A percentile compares a stretch with the other conserved stretches of the same genome.
Conservation (phyloP, 2,797 vertebrate genomes). For the Enteromius treurensis region DNA sequence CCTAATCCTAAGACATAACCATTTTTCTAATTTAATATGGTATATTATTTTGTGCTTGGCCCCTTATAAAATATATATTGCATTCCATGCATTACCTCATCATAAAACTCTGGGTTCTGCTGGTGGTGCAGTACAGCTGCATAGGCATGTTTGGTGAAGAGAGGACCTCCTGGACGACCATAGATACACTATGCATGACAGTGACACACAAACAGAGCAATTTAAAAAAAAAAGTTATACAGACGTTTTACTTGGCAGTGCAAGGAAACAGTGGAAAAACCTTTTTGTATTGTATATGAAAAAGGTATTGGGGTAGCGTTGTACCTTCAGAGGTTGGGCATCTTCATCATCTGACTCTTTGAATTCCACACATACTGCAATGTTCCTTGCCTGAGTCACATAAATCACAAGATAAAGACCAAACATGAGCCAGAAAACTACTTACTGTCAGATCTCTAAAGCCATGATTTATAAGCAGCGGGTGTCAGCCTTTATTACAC, state of each 20-base stretch:
- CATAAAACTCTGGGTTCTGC: conserved; percentile 97
- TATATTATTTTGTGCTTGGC: not conserved
- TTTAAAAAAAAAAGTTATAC: not conserved
- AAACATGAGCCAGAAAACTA: conserved; percentile 23
- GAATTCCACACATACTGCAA: conserved; percentile 93
- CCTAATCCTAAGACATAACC: not conserved
- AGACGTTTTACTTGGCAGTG: not conserved
- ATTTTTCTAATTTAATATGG: no score
- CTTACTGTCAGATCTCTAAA: not conserved
- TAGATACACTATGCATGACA: conserved; percentile 87
- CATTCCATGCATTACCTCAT: conserved; percentile 82
- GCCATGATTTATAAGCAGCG: not conserved
- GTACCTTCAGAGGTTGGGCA: conserved; percentile 87
- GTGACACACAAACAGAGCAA: conserved; percentile 24
- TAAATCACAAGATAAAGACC: conserved; percentile 16
- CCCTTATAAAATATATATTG: not conserved
- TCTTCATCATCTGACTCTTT: conserved; percentile 94
- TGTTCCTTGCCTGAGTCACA: conserved; percentile 89
- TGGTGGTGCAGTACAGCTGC: conserved; percentile 94
- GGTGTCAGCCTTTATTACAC: conserved; percentile 15
- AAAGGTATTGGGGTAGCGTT: not conserved
- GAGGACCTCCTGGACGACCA: conserved; percentile 85
- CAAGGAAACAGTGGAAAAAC: not conserved
- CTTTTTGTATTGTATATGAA: not conserved
- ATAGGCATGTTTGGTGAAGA: conserved; percentile 87